Evolutionary conservation across 37 sponge, comb jelly and placozoan genomes (phyloP).

Genomic region (Dysidea cf. avara): DNA sequence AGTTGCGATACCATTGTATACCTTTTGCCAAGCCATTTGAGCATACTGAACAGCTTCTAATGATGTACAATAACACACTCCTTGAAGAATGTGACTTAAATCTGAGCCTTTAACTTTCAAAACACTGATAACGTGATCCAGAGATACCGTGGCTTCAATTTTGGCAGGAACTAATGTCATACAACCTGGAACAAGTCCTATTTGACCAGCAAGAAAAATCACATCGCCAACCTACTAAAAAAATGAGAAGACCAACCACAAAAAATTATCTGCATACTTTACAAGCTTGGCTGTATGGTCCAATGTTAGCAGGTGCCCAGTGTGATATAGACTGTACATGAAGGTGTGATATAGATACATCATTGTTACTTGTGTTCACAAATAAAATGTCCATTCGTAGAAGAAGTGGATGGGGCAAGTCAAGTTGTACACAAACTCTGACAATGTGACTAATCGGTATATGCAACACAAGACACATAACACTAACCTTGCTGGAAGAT

Average conservation of each 20-base stretch:
- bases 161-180: conserved; percentile 24
- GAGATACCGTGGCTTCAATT: conserved; percentile 20
- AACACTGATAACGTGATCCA: conserved; percentile 32
- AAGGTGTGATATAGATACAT: conserved; percentile 17
- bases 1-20: not conserved
- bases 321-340: conserved; percentile 84
- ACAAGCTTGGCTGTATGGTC: conserved; percentile 84
- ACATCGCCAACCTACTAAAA: conserved; percentile 17
- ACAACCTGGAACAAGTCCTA: conserved; percentile 38
- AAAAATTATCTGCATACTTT: conserved; percentile 20
- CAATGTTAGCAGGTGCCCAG: conserved; percentile 94
- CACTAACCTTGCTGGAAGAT: conserved; percentile 74
- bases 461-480: too few species aligned
- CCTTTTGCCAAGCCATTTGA: conserved; percentile 22
- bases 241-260: not conserved
- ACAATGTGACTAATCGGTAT: too few species aligned
- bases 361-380: conserved; percentile 3
- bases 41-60: conserved; percentile 35
- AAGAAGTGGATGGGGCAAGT: conserved; percentile 43
- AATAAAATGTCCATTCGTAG: conserved; percentile 19
- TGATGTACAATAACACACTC: conserved; percentile 58
- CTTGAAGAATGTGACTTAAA: conserved; percentile 34
- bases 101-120: conserved; percentile 35
- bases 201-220: conserved; percentile 82
- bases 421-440: conserved; percentile 56